Percentiles rank a stretch among this genome's conserved stretches.
Evolutionary conservation across 2,888 invertebrate genomes (phyloP).

Genomic region (Embidobia sp.): DNA sequence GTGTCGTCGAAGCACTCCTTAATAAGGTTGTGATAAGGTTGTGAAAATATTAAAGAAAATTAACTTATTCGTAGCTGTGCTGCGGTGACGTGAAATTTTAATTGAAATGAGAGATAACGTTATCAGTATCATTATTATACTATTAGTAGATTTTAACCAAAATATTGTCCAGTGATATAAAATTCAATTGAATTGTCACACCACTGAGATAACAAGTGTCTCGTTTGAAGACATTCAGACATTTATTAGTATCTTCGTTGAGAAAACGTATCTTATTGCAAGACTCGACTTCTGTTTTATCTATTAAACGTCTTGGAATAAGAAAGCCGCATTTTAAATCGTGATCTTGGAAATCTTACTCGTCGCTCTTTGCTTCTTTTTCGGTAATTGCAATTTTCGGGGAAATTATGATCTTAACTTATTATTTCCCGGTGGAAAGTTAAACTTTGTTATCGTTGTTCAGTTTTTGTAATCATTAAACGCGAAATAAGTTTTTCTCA

Average conservation of each 20-base stretch:
- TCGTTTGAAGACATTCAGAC: no score
- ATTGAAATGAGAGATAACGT: conserved; percentile 53
- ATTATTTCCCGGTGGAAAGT: no score
- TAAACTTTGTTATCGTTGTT: no score
- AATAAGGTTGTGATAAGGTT: conserved; percentile 82
- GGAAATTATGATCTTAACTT: no score
- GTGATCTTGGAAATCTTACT: conserved; percentile 44
- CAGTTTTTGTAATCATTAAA: no score
- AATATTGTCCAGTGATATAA: conserved; percentile 36
- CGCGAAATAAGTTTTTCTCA: no score
- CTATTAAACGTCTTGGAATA: no score
- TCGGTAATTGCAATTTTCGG: conserved; percentile 21
- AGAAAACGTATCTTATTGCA: no score
- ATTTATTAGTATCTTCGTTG: no score
- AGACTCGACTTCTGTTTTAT: no score
- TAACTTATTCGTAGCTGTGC: conserved; percentile 45
- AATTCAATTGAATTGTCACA: conserved; percentile 9
- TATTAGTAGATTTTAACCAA: conserved; percentile 32
- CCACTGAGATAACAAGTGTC: neutral
- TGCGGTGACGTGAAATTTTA: conserved; percentile 75
- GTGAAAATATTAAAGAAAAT: conserved; percentile 72
- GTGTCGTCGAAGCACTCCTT: conserved; percentile 75
- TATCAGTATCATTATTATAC: conserved; percentile 49
- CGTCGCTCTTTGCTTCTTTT: conserved; percentile 13
- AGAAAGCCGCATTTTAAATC: neutral